phyloP scores from a whole-genome alignment of 2,888 invertebrate genomes.

The Lasioglossum pauxillum region DNA sequence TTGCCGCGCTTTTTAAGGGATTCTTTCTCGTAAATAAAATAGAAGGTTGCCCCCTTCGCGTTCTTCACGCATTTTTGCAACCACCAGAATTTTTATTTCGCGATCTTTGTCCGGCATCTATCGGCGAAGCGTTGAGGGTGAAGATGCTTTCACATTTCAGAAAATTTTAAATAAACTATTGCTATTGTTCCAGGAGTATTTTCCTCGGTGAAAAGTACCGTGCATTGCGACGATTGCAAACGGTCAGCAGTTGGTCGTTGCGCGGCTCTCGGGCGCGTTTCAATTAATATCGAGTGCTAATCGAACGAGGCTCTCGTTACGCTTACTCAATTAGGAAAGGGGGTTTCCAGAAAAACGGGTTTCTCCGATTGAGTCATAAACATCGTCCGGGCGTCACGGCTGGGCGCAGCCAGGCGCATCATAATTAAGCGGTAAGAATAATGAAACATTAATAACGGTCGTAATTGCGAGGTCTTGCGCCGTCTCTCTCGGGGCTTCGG shows the following conservation, averaged over 20 bases:
- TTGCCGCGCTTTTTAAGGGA: neutral
- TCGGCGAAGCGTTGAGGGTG: neutral
- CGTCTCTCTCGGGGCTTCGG: neutral
- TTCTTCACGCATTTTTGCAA: neutral
- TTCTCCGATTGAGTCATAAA: neutral
- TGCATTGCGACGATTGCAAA: neutral
- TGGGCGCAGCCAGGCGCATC: neutral
- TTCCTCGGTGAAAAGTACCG: neutral
- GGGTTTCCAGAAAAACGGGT: conserved; percentile 9
- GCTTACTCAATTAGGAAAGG: conserved; percentile 7
- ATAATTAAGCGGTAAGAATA: conserved; percentile 14
- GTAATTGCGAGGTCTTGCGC: neutral
- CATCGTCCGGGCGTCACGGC: neutral
- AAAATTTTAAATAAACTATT: neutral
- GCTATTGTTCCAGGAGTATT: neutral
- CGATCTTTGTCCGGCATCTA: neutral
- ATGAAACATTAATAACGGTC: neutral
- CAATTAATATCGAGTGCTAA: conserved; percentile 3
- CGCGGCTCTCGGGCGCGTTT: neutral
- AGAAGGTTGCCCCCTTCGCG: neutral
- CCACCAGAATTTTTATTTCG: neutral
- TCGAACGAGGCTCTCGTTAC: neutral
- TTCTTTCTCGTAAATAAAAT: conserved; percentile 1
- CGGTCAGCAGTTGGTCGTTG: neutral
- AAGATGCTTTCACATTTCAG: neutral